Percentiles rank a stretch among this genome's conserved stretches.
phyloP scores from a whole-genome alignment of 1,140 invertebrate genomes.

The Neodiprion lecontei region DNA sequence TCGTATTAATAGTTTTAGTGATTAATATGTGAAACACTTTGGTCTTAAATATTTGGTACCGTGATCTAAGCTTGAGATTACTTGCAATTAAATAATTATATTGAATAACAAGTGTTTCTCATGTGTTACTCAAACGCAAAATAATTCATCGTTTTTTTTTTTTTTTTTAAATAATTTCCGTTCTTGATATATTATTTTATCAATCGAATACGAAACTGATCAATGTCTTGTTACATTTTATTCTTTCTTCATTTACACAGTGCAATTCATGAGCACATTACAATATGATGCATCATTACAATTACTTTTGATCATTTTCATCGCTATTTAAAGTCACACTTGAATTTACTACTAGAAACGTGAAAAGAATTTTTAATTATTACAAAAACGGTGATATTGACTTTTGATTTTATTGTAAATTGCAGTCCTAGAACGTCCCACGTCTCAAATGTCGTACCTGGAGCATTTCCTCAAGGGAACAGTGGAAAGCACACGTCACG shows the following conservation, averaged over 20 bases:
- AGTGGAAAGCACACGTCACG: constrained; percentile 61
- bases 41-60: background rate
- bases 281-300: no score
- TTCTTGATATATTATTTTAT: background rate
- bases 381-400: background rate
- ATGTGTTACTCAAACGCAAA: no score
- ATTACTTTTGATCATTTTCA: no score
- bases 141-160: background rate
- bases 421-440: constrained; percentile 83
- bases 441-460: constrained; percentile 88
- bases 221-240: background rate
- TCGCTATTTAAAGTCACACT: no score
- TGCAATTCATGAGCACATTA: background rate
- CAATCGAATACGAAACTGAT: background rate
- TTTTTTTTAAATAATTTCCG: background rate
- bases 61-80: background rate
- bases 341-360: no score
- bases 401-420: constrained; percentile 32
- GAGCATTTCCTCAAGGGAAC: constrained; percentile 89
- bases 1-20: constrained; percentile 1
- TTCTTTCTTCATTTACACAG: background rate
- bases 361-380: no score
- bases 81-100: no score
- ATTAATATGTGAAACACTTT: background rate
- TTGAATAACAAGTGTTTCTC: no score